Evolutionary conservation across 2,113 vertebrate species (phyloP).

Genomic region (Xiphorhynchus elegans): DNA sequence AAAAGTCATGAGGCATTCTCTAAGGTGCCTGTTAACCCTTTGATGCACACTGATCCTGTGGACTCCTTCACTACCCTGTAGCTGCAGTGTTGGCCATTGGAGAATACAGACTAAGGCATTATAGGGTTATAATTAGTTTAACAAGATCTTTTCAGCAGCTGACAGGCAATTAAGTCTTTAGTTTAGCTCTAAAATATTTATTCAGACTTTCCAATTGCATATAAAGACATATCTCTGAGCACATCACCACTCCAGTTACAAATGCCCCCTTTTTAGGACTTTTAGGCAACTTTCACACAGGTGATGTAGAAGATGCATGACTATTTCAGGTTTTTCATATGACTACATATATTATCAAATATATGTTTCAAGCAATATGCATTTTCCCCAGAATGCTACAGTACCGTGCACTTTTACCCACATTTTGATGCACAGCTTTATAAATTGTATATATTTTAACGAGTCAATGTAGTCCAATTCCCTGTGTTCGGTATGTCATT

Average conservation of each 20-base stretch:
- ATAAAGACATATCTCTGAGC: neutral
- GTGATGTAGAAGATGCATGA: neutral
- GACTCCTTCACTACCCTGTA: neutral
- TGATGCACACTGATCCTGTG: neutral
- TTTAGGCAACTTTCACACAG: neutral
- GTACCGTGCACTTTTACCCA: neutral
- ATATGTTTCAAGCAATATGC: neutral
- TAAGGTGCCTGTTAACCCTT: constrained; percentile 2
- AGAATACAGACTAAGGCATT: neutral
- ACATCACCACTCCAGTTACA: neutral
- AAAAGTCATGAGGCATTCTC: neutral
- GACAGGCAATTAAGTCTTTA: constrained; percentile 59
- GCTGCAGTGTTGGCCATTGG: neutral
- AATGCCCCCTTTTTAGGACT: neutral
- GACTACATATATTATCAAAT: neutral
- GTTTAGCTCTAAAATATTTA: constrained; percentile 54
- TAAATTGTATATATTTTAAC: neutral
- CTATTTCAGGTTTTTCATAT: neutral
- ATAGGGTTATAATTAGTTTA: constrained; percentile 8
- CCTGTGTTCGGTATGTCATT: neutral
- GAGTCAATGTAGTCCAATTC: neutral
- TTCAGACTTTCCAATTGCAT: neutral
- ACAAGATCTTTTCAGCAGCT: constrained; percentile 30
- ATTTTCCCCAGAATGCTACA: neutral
- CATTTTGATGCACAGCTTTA: neutral